Conservation (phyloP, 1,140 invertebrate genomes). For the Ceratosolen fusciceps region DNA sequence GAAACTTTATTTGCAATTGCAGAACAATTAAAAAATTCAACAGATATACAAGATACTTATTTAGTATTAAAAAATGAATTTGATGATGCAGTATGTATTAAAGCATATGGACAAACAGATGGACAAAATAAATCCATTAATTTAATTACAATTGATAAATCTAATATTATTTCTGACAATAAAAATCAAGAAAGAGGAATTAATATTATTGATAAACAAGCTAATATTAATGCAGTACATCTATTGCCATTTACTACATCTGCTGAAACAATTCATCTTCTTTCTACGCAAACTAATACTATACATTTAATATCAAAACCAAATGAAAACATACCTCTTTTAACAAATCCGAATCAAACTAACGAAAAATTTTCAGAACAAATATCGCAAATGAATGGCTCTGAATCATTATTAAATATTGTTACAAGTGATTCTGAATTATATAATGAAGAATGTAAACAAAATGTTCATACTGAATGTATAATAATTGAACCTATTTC, state of each 20-base stretch:
- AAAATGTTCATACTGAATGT: not conserved
- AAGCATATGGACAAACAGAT: constrained; percentile 7
- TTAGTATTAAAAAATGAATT: constrained; percentile 50
- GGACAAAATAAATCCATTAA: constrained; percentile 19
- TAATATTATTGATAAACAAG: not conserved
- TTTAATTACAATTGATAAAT: constrained; percentile 41
- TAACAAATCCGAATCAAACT: constrained; percentile 62
- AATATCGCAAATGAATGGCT: constrained; percentile 53
- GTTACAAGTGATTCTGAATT: not conserved
- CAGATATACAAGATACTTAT: constrained; percentile 48
- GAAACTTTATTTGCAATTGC: constrained; percentile 60
- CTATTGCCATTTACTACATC: constrained; percentile 39
- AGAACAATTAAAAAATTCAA: constrained; percentile 43
- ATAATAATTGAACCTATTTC: constrained; percentile 22
- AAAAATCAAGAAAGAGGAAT: not conserved
- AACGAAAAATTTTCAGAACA: constrained; percentile 63
- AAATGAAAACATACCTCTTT: constrained; percentile 61
- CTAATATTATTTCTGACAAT: not conserved
- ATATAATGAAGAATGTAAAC: not conserved
- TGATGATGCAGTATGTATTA: constrained; percentile 23
- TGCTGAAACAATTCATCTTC: constrained; percentile 43
- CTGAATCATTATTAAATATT: constrained; percentile 22
- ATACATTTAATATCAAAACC: constrained; percentile 65
- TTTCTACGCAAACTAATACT: constrained; percentile 52
- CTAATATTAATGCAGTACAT: constrained; percentile 24